Evolutionary conservation across 92 coral and sea anemone genomes (phyloP).

Genomic region (Diadumene lineata): DNA sequence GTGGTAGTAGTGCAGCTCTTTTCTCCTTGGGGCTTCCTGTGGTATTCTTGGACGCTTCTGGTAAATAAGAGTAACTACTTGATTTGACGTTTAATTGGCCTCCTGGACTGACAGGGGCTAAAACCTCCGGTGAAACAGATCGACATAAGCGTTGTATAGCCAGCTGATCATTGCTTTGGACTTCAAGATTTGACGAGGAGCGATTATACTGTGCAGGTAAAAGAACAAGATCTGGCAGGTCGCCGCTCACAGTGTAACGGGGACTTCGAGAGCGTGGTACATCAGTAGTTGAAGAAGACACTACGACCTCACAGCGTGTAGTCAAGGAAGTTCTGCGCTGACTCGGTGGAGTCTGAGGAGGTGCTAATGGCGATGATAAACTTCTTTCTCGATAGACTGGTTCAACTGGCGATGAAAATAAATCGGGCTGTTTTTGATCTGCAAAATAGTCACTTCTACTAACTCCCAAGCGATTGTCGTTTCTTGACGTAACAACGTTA

Average conservation of each 20-base stretch:
- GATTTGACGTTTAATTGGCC: not conserved
- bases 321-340: conserved; percentile 18
- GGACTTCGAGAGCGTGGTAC: conserved; percentile 8
- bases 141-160: conserved; percentile 2
- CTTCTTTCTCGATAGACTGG: conserved; percentile 20
- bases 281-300: conserved; percentile 25
- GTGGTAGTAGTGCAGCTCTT: conserved; percentile 64
- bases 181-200: not conserved
- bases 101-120: conserved; percentile 7
- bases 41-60: conserved; percentile 39
- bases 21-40: conserved; percentile 55
- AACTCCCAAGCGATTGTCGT: conserved; percentile 6
- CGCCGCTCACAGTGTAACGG: conserved; percentile 22
- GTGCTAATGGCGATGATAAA: conserved; percentile 22
- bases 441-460: not conserved
- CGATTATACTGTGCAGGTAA: conserved; percentile 29
- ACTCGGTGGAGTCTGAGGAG: not conserved
- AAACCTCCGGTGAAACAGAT: conserved; percentile 1
- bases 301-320: conserved; percentile 23
- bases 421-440: not conserved
- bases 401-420: not conserved
- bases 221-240: conserved; percentile 68
- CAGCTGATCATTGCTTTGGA: not conserved
- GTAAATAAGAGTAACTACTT: conserved; percentile 21
- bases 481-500: not conserved